Base-by-base conservation (phyloP, 2,888 invertebrate genomes). In the Hypsopygia costalis region DNA sequence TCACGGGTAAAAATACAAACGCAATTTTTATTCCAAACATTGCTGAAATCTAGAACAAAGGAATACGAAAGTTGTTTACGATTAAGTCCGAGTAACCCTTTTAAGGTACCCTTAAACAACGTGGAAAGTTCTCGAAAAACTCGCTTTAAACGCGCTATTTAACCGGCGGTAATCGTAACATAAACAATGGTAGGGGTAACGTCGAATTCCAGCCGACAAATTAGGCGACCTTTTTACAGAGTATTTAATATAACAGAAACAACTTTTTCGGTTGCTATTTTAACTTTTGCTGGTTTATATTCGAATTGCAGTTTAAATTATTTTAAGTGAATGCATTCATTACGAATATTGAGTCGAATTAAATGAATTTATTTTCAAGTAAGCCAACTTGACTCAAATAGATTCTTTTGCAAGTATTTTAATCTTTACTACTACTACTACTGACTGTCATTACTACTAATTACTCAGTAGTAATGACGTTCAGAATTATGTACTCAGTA, bases 151-250 rank as follows among this genome's bases (percentile, higher is more conserved):
- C 73, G 81, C 71, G 74, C 81, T 78, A 83, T 82, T 86, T 82
- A 82, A 82, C 80, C 79, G 68, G 66, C 74, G 75, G 82, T 82
- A 83, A 85, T 82, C 80, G 79, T 69, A 81, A 81, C 79, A 78
- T 77, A 86, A 87, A 87, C 83, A 86, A 86, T 82, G 74, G 80
- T 52, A 58, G 66, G 71, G 82, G 81, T 85, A 81, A 82, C 81
- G 81, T 75, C 69, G 79, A 82, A 86, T 82, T 81, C 79, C 78
- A 72, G 67, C 73, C 72, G 81, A 85, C 81, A 85, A 86, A 86
- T 86, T 85, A 86, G 81, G 68, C 71, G 78, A 75, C 83, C 81
- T 83, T 85, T 82, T 82, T 74, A 69, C 69, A 65, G 62, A 66
- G 65, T 60, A 63, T 67, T 81, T 78, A 67, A 74, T 78, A 81